Base-by-base conservation (phyloP, 2,888 invertebrate species). In the Hylaea fasciaria region DNA sequence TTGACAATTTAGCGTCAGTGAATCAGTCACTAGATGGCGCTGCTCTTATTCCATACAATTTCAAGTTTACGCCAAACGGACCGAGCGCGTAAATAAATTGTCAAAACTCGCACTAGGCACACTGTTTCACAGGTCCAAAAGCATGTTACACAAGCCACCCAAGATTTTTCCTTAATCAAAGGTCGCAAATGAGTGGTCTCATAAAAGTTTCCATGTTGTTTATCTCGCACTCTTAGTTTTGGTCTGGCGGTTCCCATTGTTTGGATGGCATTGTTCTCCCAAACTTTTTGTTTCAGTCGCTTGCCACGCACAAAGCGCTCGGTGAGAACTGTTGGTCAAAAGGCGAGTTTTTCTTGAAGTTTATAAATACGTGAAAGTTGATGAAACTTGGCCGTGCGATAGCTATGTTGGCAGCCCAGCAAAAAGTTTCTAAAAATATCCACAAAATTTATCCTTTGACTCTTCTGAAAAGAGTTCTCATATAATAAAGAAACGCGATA, bases 231-330 rank as follows among this genome's bases (percentile, higher is more conserved):
- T 55, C 63, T 58, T 49, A 57, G 57, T 56, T 52, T 41, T 46
- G 57, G 57, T 65, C 57, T 51, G 51, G n/a, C 47, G 58, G 32
- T 32, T 57, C 41, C 56, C 59, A 63, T 65, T 65, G 66, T 65
- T 49, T 58, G 17, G 59, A 40, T 13, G 45, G 62, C 57, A 65
- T 69, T 69, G 66, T 69, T 65, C 64, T 58, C 50, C 35, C 46
- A 56, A 65, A 63, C 58, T 65, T 65, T 55, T 63, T 62, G 57
- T 57, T 52, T 63, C 61, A 65, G 29, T 60, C 62, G 64, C 63
- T 69, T 65, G 28, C 59, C 57, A 44, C 57, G 51, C 59, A 39
- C 54, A 59, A 51, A 39, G 51, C 43, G 41, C 12, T 41, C 32
- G 32, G 17, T 32, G 46, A 49, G 49, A 32, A 40, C 40, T 29